phyloP scores from a whole-genome alignment of 2,113 vertebrate species.

The Hipposideros armiger region DNA sequence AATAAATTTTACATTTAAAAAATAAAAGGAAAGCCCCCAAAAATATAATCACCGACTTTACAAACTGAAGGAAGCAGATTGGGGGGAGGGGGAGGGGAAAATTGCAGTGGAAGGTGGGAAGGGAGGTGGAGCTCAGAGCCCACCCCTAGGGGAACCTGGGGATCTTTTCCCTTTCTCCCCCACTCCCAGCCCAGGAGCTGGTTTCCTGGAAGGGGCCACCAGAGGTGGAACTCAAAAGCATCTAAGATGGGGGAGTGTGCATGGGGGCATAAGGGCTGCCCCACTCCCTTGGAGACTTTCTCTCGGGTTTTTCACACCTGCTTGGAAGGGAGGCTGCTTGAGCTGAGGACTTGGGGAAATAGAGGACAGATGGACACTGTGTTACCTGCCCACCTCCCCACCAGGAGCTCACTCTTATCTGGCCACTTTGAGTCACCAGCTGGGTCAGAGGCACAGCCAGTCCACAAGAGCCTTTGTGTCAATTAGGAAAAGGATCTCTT shows the following conservation, averaged over 20 bases:
- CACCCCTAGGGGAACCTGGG: not conserved
- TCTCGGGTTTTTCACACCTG: not conserved
- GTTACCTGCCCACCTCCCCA: not conserved
- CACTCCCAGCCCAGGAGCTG: not conserved
- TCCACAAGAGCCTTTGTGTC: not conserved
- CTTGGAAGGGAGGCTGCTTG: not conserved
- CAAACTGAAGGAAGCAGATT: constrained; percentile 86
- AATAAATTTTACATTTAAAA: constrained; percentile 90
- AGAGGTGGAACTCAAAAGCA: not conserved
- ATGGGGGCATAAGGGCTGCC: not conserved
- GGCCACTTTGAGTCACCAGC: not conserved
- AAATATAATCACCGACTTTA: constrained; percentile 88
- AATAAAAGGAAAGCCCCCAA: constrained; percentile 85
- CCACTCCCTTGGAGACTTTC: not conserved
- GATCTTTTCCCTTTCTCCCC: not conserved
- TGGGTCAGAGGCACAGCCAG: not conserved
- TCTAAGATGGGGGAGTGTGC: not conserved
- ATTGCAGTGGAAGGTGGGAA: not conserved
- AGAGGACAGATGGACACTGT: not conserved
- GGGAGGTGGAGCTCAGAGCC: not conserved
- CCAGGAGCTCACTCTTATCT: not conserved
- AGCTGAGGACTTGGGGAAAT: not conserved
- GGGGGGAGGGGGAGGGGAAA: not conserved
- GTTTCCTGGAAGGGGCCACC: constrained; percentile 30
- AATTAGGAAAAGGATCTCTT: not conserved